Percentiles rank a stretch among this genome's conserved stretches.
Evolutionary conservation across 2,797 vertebrate genomes (phyloP).

Genomic region (Botia almorhae): DNA sequence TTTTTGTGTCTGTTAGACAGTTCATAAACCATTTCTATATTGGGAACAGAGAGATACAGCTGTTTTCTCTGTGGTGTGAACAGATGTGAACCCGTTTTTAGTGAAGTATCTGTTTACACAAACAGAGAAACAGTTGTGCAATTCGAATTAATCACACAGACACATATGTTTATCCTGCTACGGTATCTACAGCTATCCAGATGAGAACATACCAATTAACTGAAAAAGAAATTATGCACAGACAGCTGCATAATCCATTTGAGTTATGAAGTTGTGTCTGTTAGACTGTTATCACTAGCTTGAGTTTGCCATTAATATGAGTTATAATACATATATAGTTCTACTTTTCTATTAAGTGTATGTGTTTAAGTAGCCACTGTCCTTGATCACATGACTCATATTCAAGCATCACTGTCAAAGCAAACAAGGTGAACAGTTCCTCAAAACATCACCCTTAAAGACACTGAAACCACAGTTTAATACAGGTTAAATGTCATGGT

Average conservation of each 20-base stretch:
- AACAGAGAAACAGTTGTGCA: too few species aligned
- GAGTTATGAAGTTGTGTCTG: neutral
- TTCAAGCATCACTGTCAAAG: neutral
- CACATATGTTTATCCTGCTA: too few species aligned
- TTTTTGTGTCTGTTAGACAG: neutral
- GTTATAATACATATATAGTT: neutral
- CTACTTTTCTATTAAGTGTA: neutral
- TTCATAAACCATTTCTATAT: neutral
- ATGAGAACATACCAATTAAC: too few species aligned
- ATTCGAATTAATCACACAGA: too few species aligned
- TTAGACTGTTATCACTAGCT: constrained; percentile 10
- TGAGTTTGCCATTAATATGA: constrained; percentile 5
- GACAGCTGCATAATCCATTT: neutral
- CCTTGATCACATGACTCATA: constrained; percentile 14
- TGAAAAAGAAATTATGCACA: too few species aligned
- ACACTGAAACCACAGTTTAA: neutral
- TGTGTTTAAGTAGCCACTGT: neutral
- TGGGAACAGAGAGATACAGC: neutral
- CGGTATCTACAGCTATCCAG: too few species aligned
- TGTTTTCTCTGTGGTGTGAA: neutral
- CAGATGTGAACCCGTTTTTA: neutral
- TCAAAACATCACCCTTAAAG: neutral
- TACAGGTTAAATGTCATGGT: neutral
- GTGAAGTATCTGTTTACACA: neutral
- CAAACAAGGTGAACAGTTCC: neutral